Evolutionary conservation across 2,113 vertebrate genomes (phyloP).

Genomic region (Lagopus leucura): DNA sequence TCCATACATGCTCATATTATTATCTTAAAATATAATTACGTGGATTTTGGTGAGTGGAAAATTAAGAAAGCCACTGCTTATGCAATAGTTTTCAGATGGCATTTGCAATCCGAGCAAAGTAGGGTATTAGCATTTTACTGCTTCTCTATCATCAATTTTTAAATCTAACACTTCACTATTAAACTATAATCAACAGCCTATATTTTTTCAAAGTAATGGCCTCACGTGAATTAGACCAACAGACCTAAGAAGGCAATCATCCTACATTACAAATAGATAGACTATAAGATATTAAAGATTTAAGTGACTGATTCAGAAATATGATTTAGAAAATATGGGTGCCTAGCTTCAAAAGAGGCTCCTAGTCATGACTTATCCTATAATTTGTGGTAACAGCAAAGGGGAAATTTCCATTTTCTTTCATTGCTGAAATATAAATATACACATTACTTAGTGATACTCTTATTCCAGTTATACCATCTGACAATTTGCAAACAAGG

Average conservation of each 20-base stretch:
- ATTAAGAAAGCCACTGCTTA: slow-evolving; percentile 27
- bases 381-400: slow-evolving; percentile 61
- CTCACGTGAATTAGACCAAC: slow-evolving; percentile 5
- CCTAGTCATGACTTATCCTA: slow-evolving; percentile 56
- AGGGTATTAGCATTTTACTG: slow-evolving; percentile 12
- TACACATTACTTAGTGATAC: slow-evolving; percentile 46
- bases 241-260: neutral
- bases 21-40: slow-evolving; percentile 50
- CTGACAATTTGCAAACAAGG: slow-evolving; percentile 41
- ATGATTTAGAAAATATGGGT: neutral
- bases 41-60: slow-evolving; percentile 31
- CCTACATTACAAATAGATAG: neutral
- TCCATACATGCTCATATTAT: neutral
- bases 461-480: slow-evolving; percentile 49
- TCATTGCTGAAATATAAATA: slow-evolving; percentile 70
- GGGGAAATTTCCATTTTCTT: slow-evolving; percentile 64
- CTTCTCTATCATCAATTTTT: slow-evolving; percentile 29
- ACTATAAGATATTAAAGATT: neutral
- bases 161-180: slow-evolving; percentile 48
- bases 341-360: neutral
- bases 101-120: slow-evolving; percentile 54
- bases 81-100: neutral
- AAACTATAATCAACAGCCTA: slow-evolving; percentile 22
- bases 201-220: slow-evolving; percentile 9
- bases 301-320: neutral